Evolutionary conservation across 2,888 invertebrate species (phyloP), one percentile per base, ranked within the genome.

Genomic region (Cyclophora punctaria): DNA sequence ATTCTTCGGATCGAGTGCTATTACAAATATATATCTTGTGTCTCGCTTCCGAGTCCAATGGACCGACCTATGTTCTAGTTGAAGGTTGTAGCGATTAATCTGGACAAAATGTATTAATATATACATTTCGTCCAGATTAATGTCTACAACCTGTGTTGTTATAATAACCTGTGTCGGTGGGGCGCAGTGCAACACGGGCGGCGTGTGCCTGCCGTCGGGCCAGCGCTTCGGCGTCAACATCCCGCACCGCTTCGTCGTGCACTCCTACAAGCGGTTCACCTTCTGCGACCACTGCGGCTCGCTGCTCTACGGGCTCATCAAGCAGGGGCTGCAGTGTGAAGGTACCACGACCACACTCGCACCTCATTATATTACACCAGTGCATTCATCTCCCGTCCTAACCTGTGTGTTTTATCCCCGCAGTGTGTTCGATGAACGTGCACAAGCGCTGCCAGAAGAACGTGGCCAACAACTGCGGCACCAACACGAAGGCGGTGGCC

Each of bases 201-300:
- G 20, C 20, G 20, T 20, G 20, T 20, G 20, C 20, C 20, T 20
- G 20, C 20, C 20, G 20, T 20, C 20, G 20, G 20, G 20, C 20
- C 20, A 20, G 81, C 92, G 99, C 60, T 99, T 99, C 91, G 98
- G 95, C 86, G 98, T 99, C 71, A 99, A 99, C 90, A 93, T 99
- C 73, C 99, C 99, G 64, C 99, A 99, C 89, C 94, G 98, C 59
- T 97, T 96, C 86, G 93, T 94, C 69, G 95, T 98, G 71, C 99
- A 99, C 90, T 98, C 93, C 67, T 99, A 98, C 90, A 98, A 97
- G 90, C 91, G 97, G 64, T 98, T 98, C 86, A 99, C 99, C 37
- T 99, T 99, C 90, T 99, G 99, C 90, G 99, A 99, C 90, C 99
- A 99, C 86, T 99, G 99, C 87, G 99, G 99, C 64, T 98, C 98